phyloP scores from a whole-genome alignment of 2,113 vertebrate species.

The Chinchilla lanigera region DNA sequence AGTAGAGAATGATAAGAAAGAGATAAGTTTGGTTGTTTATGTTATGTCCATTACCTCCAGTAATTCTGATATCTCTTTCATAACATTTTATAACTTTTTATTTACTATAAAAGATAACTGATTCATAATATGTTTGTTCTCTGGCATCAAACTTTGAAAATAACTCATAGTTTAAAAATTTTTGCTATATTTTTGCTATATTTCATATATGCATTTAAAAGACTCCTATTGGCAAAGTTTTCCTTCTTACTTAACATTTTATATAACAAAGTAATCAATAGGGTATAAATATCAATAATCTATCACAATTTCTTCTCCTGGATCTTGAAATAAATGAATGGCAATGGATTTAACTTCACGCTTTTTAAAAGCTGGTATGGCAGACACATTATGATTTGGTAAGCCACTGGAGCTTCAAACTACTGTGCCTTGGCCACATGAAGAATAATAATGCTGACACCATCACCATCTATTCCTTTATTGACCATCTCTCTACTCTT shows the following conservation, averaged over 20 bases:
- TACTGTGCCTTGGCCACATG: background rate
- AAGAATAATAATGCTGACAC: background rate
- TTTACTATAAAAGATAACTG: background rate
- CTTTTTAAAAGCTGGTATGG: background rate
- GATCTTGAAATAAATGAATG: background rate
- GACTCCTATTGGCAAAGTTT: background rate
- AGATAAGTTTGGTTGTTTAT: background rate
- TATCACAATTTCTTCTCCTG: background rate
- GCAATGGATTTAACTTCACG: background rate
- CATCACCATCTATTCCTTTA: background rate
- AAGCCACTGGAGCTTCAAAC: background rate
- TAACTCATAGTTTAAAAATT: background rate
- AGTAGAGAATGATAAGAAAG: background rate
- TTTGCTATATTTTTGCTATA: background rate
- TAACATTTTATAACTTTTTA: background rate
- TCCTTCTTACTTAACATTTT: background rate
- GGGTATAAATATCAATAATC: background rate
- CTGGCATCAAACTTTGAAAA: background rate
- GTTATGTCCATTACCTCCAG: background rate
- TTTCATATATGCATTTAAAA: background rate
- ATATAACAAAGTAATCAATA: background rate
- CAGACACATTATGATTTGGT: background rate
- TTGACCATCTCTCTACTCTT: background rate
- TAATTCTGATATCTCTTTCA: background rate
- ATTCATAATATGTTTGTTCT: background rate